Conservation (phyloP, 2,888 invertebrate genomes). For the Heliothis peltigera region DNA sequence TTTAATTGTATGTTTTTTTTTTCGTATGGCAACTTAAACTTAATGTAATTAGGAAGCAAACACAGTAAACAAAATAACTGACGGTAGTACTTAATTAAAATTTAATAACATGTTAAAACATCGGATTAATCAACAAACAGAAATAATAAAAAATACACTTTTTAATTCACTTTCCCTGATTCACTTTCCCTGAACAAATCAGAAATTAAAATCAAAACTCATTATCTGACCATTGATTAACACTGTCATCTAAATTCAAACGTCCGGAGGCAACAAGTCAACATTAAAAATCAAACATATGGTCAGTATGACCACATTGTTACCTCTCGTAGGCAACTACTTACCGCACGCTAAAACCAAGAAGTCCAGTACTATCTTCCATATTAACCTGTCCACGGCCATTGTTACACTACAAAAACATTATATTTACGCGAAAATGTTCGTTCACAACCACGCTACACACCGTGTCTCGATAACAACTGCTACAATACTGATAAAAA, state of each 20-base stretch:
- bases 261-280: constrained; percentile 17
- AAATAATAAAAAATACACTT: too few species aligned
- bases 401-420: constrained; percentile 50
- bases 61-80: neutral
- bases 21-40: neutral
- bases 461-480: constrained; percentile 59
- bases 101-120: neutral
- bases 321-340: constrained; percentile 56
- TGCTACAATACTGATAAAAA: constrained; percentile 65
- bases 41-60: neutral
- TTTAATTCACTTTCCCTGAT: too few species aligned
- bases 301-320: constrained; percentile 9
- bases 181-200: neutral
- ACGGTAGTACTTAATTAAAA: neutral
- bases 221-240: constrained; percentile 27
- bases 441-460: constrained; percentile 23
- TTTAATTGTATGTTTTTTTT: neutral
- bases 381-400: constrained; percentile 76
- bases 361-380: constrained; percentile 81
- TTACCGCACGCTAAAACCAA: constrained; percentile 77
- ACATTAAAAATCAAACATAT: constrained; percentile 26
- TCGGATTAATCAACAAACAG: neutral
- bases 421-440: constrained; percentile 41
- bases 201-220: neutral
- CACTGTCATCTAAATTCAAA: constrained; percentile 16